Base-by-base conservation (phyloP, 2,888 invertebrate genomes). In the Morpho deidamia region DNA sequence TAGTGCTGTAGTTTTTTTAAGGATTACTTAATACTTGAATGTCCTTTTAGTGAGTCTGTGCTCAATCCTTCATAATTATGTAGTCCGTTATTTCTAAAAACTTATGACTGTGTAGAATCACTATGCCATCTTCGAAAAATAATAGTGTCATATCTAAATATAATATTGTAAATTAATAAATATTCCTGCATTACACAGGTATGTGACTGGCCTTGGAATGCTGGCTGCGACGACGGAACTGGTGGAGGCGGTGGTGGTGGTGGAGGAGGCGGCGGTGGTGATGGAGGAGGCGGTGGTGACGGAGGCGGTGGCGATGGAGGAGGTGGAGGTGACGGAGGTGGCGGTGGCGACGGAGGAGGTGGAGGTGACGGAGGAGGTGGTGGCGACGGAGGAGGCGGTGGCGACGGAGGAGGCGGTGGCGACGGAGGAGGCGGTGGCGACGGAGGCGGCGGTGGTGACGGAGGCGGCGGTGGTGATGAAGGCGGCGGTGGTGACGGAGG, bases 181-280 rank as follows among this genome's bases (percentile, higher is more conserved):
- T 35, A 35, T 8, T 35, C 8, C 35, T 8, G 11, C 14, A 11
- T 51, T 37, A 8, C 41, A 0, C 39, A 56, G 45, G 46, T 43
- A 14, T 46, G 53, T 32, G 53, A 43, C 33, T 55, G 12, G 7
- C 51, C 42, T 11, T 44, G 44, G 4, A 48, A 52, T 33, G 59
- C 48, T 39, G 41, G 49, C 8, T 58, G 44, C 0, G 61, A 51
- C 1, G 49, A 41, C n/a, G 59, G 39, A 5, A 51, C 43, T 3
- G 56, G 53, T 8, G 49, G 35, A 3, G 58, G 44, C 7, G 53
- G 53, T 44, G n/a, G 58, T 7, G 60, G 53, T 11, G 60, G 60
- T 9, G 61, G 46, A 5, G 53, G 32, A 0, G 53, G 59, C 8
- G 50, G 32, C 7, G 53, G 52, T 2, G 58, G 46, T 1, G 51